Percentiles rank a stretch among this genome's conserved stretches.
Evolutionary conservation across 2,888 invertebrate species (phyloP).

Genomic region (Antitype chi): DNA sequence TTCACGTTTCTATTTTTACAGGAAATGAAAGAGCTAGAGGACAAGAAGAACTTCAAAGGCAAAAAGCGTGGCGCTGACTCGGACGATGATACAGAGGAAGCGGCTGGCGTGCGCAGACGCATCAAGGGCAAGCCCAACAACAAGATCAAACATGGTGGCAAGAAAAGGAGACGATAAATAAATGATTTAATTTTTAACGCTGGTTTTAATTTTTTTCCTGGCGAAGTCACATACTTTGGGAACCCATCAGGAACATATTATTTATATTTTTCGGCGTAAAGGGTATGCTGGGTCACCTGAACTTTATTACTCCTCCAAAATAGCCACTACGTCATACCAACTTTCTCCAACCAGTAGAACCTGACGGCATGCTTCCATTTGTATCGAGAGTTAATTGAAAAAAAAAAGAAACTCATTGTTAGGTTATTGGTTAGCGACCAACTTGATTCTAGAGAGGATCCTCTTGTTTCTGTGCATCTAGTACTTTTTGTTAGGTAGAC

Average conservation of each 20-base stretch:
- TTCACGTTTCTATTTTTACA: slow-evolving; percentile 69
- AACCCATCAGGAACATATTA: not conserved
- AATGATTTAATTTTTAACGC: slow-evolving; percentile 33
- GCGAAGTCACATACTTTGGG: not conserved
- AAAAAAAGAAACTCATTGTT: no score
- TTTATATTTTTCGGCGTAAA: not conserved
- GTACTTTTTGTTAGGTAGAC: no score
- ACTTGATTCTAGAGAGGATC: no score
- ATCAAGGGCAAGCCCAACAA: slow-evolving; percentile 90
- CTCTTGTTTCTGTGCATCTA: no score
- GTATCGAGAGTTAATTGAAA: no score
- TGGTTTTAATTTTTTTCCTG: slow-evolving; percentile 31
- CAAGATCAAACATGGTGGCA: slow-evolving; percentile 77
- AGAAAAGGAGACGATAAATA: slow-evolving; percentile 82
- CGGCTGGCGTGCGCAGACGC: slow-evolving; percentile 94
- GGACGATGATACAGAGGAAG: slow-evolving; percentile 96
- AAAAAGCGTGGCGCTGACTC: slow-evolving; percentile 90
- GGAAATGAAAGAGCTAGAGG: slow-evolving; percentile 95
- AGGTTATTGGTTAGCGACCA: no score
- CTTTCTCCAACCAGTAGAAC: no score
- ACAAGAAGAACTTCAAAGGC: slow-evolving; percentile 91
- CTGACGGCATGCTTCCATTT: no score
- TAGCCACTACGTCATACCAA: no score
- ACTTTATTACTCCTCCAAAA: no score
- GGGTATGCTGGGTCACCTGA: not conserved